Conservation (phyloP, 2,888 invertebrate genomes). For the Sphaeridia pumilis region DNA sequence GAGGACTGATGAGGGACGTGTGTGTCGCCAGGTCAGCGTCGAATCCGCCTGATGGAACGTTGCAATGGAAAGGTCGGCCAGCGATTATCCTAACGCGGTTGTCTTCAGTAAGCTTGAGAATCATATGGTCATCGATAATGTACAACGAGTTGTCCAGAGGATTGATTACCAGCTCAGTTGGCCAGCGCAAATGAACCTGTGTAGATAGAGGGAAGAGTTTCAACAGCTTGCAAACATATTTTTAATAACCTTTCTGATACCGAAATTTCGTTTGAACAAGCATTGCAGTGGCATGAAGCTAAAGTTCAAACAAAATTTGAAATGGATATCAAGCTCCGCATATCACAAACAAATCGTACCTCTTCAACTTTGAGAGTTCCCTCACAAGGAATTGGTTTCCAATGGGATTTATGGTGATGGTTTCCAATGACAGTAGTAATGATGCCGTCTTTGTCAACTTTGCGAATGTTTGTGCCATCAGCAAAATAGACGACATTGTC, state of each 20-base stretch:
- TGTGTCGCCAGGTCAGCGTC: slow-evolving; percentile 81
- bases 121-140: slow-evolving; percentile 93
- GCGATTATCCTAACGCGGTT: slow-evolving; percentile 85
- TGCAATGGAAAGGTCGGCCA: slow-evolving; percentile 84
- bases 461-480: slow-evolving; percentile 86
- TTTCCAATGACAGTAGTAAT: slow-evolving; percentile 86
- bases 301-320: neutral
- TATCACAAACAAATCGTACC: slow-evolving; percentile 37
- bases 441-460: slow-evolving; percentile 83
- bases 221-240: too few species aligned
- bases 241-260: too few species aligned
- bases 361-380: slow-evolving; percentile 84
- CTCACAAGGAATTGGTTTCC: slow-evolving; percentile 87
- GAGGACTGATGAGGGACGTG: slow-evolving; percentile 78
- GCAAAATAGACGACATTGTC: slow-evolving; percentile 89
- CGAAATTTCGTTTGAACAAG: too few species aligned
- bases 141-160: slow-evolving; percentile 88
- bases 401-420: slow-evolving; percentile 84
- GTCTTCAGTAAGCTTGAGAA: slow-evolving; percentile 79
- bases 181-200: slow-evolving; percentile 82
- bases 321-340: neutral
- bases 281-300: too few species aligned
- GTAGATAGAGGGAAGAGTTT: slow-evolving; percentile 11
- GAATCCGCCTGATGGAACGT: slow-evolving; percentile 55
- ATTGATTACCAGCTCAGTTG: slow-evolving; percentile 86